Evolutionary conservation across 2,797 vertebrate genomes (phyloP), one percentile per base, ranked within the genome.

Genomic region (Enteromius afrohamiltoni): DNA sequence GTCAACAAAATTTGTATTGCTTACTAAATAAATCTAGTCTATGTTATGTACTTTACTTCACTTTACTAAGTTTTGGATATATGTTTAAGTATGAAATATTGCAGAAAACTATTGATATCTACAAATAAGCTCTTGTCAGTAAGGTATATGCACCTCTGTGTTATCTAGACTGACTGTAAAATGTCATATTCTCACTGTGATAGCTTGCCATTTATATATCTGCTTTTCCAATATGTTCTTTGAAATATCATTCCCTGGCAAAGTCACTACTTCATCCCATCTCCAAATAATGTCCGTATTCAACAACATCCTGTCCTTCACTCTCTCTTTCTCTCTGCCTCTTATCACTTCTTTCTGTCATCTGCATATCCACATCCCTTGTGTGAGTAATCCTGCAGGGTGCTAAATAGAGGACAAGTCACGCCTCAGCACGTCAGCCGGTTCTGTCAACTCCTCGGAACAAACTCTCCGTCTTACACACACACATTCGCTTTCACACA

Each of bases 181-280:
- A 93, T 93, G 91, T 93, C 92, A 92, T 83, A 87, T 87, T 90
- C 90, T 90, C 86, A 80, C 68, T 90, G 91, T 90, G 31, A 58
- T 77, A 76, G 67, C 60, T 16, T 82, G 79, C 51, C 79, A 85
- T 87, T 85, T 53, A 62, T 5, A 82, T 49, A 62, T 68, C 49
- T 51, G 45, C 26, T 49, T 71, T 67, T 42, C 60, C 40, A 53
- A 49, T 8, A 49, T 62, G 69, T 55, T 79, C 23, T 83, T 83
- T 81, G 83, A 88, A 80, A 88, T 88, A 86, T 81, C 75, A 82
- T 79, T 82, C 79, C 55, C 40, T 65, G 29, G 51, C 77, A 81
- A 87, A 70, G 75, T 51, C 58, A 84, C 85, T 87, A 89, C 77
- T 88, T 84, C 85, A 77, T 87, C 68, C 53, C 82, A 34, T 37